Evolutionary conservation across 2,113 vertebrate genomes (phyloP), one percentile per base, ranked within the genome.

Genomic region (Lamprologus callipterus): DNA sequence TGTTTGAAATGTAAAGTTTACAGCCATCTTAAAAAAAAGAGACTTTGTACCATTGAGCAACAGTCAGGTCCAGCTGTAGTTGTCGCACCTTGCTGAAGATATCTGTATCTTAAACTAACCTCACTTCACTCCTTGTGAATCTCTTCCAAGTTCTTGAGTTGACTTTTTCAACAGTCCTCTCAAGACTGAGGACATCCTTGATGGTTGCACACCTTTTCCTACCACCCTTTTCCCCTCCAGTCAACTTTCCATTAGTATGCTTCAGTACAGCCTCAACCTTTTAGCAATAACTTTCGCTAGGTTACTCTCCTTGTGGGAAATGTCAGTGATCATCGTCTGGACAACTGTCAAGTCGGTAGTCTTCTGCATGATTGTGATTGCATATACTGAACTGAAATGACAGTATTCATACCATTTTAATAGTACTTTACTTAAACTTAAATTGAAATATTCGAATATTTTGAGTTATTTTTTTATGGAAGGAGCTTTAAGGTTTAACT

Each of bases 61-160:
- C 37, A 45, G 37, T 73, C 21, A 4, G 9, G 65, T 73, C 12
- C 37, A 23, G 21, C 33, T 65, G 10, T 26, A 45, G 68, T 73
- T 73, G 13, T 45, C 0, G 14, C 13, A 16, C 21, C 0, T 45
- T 45, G 5, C 40, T 45, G 68, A 45, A 10, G 2, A 45, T 17
- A 45, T 73, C 21, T 73, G 21, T 73, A 42, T 42, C 65, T 70
- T 70, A 40, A 42, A 40, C 37, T 14, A 70, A 42, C 9, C 21
- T 73, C 37, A 11, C 19, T 65, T 65, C 33, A 37, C 0, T 65
- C 19, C 33, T 65, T 37, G 33, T 2, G 10, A 37, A 33, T 65
- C 17, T 65, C 60, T 65, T 5, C 58, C 17, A 63, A 73, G 68
- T 73, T 70, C 21, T 70, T 70, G 37, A 23, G 0, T 42, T 42